Base-by-base conservation (phyloP, 2,797 vertebrate species). In the Coilia nasus region DNA sequence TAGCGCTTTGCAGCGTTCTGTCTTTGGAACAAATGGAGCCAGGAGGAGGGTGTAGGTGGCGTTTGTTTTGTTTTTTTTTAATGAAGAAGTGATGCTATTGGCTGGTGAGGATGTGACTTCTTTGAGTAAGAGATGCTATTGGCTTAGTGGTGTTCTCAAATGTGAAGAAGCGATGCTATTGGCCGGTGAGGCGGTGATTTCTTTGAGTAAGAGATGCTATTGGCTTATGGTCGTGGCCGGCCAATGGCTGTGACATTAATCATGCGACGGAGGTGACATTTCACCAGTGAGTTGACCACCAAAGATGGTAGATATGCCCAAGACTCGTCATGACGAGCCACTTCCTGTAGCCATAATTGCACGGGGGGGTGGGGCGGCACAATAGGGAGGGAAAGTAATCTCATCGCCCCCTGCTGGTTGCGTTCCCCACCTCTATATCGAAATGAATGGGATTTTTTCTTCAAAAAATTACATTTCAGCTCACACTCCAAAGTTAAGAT, bases 1-100 rank as follows among this genome's bases (percentile, higher is more conserved):
- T 90, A 90, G 90, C 88, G 87, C 83, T 80, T 15, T 87, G 82
- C 84, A 84, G 57, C 82, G 81, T 91, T 92, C 88, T 83, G 83
- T 90, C 81, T 50, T 81, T 81, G 82, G 83, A 83, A 81, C 14
- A 12, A 46, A 60, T 83, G 78, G 31, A 85, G 83, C 84, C 81
- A 81, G 91, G 85, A 85, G 87, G 89, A 46, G 28, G 81, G 81
- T 83, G 46, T 82, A 54, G 87, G 85, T 86, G 83, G 35, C 35
- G 35, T 41, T 41, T 41, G 2, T 41, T 41, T 41, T 41, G 88
- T 41, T 41, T 41, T 41, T 75, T 86, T 81, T 21, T 6, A 21
- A 1, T 44, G 31, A 78, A 17, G 17, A 44, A 17, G 31, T 21
- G 35, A 21, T 78, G 35, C 35, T 41, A 35, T 75, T 75, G 60